phyloP scores from a whole-genome alignment of 2,113 vertebrate species.

The Acanthochromis polyacanthus region DNA sequence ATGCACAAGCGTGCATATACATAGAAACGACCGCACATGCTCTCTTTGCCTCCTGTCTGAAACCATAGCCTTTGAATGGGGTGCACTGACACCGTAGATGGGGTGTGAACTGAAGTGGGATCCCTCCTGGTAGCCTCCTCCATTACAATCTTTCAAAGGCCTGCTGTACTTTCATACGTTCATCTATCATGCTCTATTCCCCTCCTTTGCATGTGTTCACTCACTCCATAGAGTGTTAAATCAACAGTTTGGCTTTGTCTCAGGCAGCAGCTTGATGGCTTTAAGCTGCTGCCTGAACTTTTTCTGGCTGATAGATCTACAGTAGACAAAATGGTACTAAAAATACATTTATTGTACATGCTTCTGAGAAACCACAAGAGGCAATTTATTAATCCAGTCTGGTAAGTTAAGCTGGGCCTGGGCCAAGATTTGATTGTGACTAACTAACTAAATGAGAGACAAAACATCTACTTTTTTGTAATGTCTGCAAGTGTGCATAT shows the following conservation, averaged over 20 bases:
- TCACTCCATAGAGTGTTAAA: conserved; percentile 78
- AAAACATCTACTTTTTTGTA: conserved; percentile 1
- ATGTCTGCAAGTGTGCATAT: not conserved
- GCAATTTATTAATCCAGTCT: conserved; percentile 14
- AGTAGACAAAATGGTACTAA: conserved; percentile 59
- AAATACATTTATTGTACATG: conserved; percentile 55
- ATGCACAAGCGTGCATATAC: not conserved
- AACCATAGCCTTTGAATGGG: conserved; percentile 57
- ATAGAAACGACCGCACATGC: conserved; percentile 24
- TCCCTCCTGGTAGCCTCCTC: conserved; percentile 74
- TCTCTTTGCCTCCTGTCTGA: conserved; percentile 35
- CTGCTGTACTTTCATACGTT: conserved; percentile 71
- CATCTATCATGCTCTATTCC: conserved; percentile 77
- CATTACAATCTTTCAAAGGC: conserved; percentile 77
- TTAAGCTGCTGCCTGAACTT: conserved; percentile 73
- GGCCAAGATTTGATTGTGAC: conserved; percentile 2
- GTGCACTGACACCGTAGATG: conserved; percentile 65
- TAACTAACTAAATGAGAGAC: conserved; percentile 17
- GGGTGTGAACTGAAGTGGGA: conserved; percentile 74
- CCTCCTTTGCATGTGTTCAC: conserved; percentile 75
- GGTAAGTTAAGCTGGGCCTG: conserved; percentile 19
- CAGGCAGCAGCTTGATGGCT: conserved; percentile 73
- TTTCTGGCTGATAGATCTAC: conserved; percentile 59
- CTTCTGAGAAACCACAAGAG: conserved; percentile 39
- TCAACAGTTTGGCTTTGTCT: conserved; percentile 75